phyloP scores from a whole-genome alignment of 2,888 invertebrate genomes.

The Drosophila multiciliata region DNA sequence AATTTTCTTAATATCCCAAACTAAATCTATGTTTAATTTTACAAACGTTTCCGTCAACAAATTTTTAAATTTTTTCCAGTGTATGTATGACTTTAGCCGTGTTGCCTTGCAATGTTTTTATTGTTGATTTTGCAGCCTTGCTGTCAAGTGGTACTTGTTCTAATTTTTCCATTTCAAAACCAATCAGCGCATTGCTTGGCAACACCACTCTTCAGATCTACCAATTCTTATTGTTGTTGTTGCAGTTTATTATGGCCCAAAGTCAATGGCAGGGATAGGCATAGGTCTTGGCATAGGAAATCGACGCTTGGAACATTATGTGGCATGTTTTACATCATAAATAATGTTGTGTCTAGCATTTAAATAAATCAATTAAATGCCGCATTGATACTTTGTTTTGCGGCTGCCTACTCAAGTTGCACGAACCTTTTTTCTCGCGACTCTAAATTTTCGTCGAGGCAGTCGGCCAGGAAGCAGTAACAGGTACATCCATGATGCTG shows the following conservation, averaged over 20 bases:
- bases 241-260: constrained; percentile 29
- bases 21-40: background rate
- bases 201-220: background rate
- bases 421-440: constrained; percentile 65
- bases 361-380: constrained; percentile 76
- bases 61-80: constrained; percentile 1
- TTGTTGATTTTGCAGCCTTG: constrained; percentile 71
- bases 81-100: background rate
- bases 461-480: constrained; percentile 61
- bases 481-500: constrained; percentile 69
- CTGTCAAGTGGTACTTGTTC: constrained; percentile 76
- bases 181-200: constrained; percentile 58
- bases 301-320: constrained; percentile 39
- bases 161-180: constrained; percentile 78
- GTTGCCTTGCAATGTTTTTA: constrained; percentile 67
- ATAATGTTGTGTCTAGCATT: constrained; percentile 61
- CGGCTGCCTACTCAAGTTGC: constrained; percentile 71
- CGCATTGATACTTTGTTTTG: constrained; percentile 40
- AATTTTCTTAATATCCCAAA: background rate
- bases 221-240: constrained; percentile 1
- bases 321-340: constrained; percentile 65
- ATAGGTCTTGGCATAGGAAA: constrained; percentile 34
- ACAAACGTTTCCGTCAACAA: background rate
- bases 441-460: constrained; percentile 59
- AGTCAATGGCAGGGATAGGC: constrained; percentile 28